phyloP scores from a whole-genome alignment of 2,113 vertebrate genomes.

The Progne subis region DNA sequence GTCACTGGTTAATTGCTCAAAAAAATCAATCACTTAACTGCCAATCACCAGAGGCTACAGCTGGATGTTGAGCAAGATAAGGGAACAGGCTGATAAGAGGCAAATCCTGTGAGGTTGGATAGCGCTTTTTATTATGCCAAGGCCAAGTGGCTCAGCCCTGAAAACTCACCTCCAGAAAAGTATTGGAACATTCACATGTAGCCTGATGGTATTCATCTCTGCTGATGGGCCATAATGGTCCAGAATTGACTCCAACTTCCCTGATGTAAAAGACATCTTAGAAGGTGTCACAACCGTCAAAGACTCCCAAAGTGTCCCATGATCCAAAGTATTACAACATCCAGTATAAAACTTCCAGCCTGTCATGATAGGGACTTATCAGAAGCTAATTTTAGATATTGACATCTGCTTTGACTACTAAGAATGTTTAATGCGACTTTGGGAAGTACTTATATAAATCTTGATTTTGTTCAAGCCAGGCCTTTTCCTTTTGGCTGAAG shows the following conservation, averaged over 20 bases:
- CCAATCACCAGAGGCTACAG: background rate
- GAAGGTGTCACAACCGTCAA: background rate
- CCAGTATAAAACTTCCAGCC: background rate
- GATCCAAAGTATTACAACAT: background rate
- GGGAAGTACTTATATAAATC: no score
- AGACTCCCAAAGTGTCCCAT: background rate
- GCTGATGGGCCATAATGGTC: background rate
- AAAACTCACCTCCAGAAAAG: background rate
- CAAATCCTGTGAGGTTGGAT: background rate
- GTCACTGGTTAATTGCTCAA: background rate
- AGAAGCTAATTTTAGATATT: no score
- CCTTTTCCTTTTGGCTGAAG: no score
- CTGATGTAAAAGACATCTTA: background rate
- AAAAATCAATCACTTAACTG: accelerated
- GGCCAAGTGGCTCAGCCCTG: background rate
- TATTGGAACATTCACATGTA: background rate
- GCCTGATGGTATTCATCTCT: background rate
- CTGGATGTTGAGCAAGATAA: background rate
- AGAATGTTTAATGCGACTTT: no score
- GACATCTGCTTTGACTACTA: no score
- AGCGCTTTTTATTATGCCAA: background rate
- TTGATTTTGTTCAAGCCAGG: no score
- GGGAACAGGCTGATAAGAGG: background rate
- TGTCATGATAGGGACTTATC: no score
- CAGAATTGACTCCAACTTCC: background rate